Conservation (phyloP, 2,888 invertebrate genomes). For the Drosophila picticornis region DNA sequence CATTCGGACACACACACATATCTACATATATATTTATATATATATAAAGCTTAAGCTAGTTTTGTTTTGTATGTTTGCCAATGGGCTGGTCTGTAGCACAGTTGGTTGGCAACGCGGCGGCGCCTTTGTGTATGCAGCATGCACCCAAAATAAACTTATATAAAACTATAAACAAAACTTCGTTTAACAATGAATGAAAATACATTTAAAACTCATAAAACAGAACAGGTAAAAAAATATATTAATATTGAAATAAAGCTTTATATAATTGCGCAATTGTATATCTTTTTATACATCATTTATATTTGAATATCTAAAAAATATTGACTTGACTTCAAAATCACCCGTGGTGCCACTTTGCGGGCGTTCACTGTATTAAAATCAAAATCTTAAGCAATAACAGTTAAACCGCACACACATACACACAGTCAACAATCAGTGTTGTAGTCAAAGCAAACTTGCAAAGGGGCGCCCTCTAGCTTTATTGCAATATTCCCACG, state of each 20-base stretch:
- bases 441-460: conserved; percentile 35
- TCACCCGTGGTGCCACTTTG: not conserved
- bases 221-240: not conserved
- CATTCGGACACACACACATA: not conserved
- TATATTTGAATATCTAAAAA: not conserved
- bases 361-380: conserved; percentile 1
- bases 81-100: conserved; percentile 30
- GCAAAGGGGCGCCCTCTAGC: conserved; percentile 19
- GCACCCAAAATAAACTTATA: not conserved
- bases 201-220: not conserved
- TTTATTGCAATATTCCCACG: conserved; percentile 69
- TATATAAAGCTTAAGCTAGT: conserved; percentile 23
- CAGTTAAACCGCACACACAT: conserved; percentile 16
- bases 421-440: conserved; percentile 14
- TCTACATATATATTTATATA: conserved; percentile 3
- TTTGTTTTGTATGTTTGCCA: conserved; percentile 54
- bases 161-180: not conserved
- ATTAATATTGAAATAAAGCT: too few species aligned
- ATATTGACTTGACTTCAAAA: not conserved
- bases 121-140: conserved; percentile 51
- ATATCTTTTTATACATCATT: not conserved
- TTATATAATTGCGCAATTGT: not conserved
- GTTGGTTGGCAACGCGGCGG: conserved; percentile 55
- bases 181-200: conserved; percentile 31
- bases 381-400: conserved; percentile 22